These are phyloP conservation scores for Oxycera nigricornis DNA, from an alignment of 2,888 invertebrate genomes.

Conservation along the genomic window DNA sequence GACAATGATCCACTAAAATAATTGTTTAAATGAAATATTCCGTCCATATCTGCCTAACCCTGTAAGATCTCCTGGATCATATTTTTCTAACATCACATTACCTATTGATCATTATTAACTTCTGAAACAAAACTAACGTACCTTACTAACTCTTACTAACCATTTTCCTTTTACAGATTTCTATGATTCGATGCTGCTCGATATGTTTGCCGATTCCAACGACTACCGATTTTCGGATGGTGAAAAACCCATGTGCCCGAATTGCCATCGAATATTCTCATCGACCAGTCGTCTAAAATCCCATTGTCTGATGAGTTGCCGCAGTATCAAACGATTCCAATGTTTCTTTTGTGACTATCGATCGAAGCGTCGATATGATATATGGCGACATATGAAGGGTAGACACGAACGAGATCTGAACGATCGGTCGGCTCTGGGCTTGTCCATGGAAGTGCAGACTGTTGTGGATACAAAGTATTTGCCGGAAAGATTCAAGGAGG, in stretches of 20 bases:
- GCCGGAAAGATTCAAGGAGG: slow-evolving; percentile 6
- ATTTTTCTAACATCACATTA: too few species aligned
- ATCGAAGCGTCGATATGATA: slow-evolving; percentile 46
- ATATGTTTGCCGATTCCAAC: slow-evolving; percentile 23
- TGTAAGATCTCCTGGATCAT: too few species aligned
- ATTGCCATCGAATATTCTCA: slow-evolving; percentile 43
- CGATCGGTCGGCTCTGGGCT: slow-evolving; percentile 16
- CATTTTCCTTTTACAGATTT: slow-evolving; percentile 37
- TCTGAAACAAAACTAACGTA: too few species aligned
- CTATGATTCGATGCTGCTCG: slow-evolving; percentile 1
- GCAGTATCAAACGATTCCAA: slow-evolving; percentile 45
- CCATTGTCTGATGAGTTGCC: slow-evolving; percentile 44
- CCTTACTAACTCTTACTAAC: slow-evolving; percentile 31
- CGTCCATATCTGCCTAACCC: too few species aligned
- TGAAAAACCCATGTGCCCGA: slow-evolving; percentile 39
- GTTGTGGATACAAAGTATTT: slow-evolving; percentile 42
- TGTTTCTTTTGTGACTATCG: slow-evolving; percentile 47
- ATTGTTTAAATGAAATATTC: too few species aligned
- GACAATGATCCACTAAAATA: too few species aligned
- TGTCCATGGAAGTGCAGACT: slow-evolving; percentile 44
- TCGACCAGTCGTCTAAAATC: slow-evolving; percentile 41
- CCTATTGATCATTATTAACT: too few species aligned
- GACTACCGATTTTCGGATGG: slow-evolving; percentile 12
- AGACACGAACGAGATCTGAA: slow-evolving; percentile 40
- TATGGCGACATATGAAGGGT: slow-evolving; percentile 46